Evolutionary conservation across 2,113 vertebrate genomes (phyloP), one percentile per base, ranked within the genome.

Genomic region (Hiodon alosoides): DNA sequence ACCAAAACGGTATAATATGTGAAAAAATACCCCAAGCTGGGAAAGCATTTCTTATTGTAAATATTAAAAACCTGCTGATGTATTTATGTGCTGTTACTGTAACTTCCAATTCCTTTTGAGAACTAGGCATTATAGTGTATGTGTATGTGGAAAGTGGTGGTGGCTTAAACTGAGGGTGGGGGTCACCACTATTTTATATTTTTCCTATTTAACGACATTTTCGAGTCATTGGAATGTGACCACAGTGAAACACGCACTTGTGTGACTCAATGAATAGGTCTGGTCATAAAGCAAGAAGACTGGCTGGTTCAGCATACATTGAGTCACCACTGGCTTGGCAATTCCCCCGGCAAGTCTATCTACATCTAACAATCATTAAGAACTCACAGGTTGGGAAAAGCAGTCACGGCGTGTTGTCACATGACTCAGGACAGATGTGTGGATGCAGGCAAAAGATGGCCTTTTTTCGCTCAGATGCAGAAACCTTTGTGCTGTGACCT

Each of bases 1-100:
- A 68, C 73, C 66, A 69, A 61, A 75, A 76, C 69, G 66, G 62
- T 76, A 50, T 61, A 51, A 67, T 59, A 72, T 74, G 72, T 74
- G 73, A 71, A 71, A 74, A 73, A 71, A 71, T 71, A 71, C 67
- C 31, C 77, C 64, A n/a, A 64, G 71, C 75, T 69, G 74, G 70
- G 71, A 75, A 69, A 46, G 57, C 48, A 5, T 50, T 53, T 11
- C 67, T 68, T 67, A 61, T 71, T 61, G 74, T 67, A 75, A 74
- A 76, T 81, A 79, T 79, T 76, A 76, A 81, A 71, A 66, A 47
- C 31, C 71, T 68, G 67, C 71, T 67, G 61, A 67, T 74, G 78
- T 81, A 77, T 81, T 81, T 81, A 81, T 81, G 54, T 79, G 58
- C 75, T 76, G 72, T 78, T 72, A 51, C 8, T 31, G n/a, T 70